These are phyloP conservation scores for Micromussa lordhowensis DNA, from an alignment of 92 coral and sea anemone species.

Conservation along the genomic window DNA sequence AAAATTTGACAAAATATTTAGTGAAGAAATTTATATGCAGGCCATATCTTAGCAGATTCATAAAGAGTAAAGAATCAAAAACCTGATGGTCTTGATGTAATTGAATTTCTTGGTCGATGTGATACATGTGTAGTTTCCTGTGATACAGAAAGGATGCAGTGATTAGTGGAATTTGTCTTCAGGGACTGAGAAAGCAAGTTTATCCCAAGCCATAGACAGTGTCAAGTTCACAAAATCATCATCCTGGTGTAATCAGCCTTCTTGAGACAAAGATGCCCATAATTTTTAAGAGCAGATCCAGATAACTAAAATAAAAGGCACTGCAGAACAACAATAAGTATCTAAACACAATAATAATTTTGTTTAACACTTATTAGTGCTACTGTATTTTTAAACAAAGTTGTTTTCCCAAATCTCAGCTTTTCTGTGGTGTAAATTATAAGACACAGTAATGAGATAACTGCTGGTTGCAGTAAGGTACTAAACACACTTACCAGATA, in stretches of 20 bases:
- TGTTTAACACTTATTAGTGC: too few relatives aligned
- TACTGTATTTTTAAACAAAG: too few relatives aligned
- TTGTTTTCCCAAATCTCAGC: too few relatives aligned
- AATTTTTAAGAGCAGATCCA: neutral
- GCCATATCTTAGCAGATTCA: neutral
- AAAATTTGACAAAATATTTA: too few relatives aligned
- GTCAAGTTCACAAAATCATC: neutral
- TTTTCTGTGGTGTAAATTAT: too few relatives aligned
- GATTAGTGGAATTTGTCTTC: neutral
- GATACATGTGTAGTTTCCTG: slow-evolving; percentile 14
- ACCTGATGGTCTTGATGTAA: slow-evolving; percentile 19
- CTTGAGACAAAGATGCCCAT: neutral
- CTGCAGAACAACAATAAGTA: neutral
- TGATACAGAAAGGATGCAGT: neutral
- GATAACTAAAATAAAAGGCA: neutral
- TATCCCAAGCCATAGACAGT: neutral
- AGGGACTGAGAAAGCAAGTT: neutral
- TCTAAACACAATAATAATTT: too few relatives aligned
- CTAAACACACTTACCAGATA: slow-evolving; percentile 67
- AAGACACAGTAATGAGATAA: too few relatives aligned
- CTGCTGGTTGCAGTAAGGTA: too few relatives aligned
- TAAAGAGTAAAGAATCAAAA: neutral
- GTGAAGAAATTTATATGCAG: neutral
- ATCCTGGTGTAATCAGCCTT: neutral
- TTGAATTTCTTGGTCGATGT: slow-evolving; percentile 2